Conservation (phyloP, 2,888 invertebrate genomes). For the Adelphocoris suturalis region DNA sequence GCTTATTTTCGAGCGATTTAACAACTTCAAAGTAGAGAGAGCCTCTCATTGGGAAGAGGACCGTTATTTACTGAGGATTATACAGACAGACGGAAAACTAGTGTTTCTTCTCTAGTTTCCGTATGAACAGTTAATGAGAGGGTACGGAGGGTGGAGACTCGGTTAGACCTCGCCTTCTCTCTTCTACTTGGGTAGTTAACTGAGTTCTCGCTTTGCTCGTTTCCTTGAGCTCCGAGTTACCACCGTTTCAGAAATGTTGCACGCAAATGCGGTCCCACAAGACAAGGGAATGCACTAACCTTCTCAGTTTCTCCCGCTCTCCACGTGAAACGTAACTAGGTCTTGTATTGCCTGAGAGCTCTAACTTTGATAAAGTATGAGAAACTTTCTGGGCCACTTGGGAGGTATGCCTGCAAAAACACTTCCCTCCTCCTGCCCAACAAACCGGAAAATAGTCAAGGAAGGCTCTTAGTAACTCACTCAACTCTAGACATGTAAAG, state of each 20-base stretch:
- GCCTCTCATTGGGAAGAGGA: neutral
- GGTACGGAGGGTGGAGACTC: neutral
- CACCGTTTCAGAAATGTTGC: constrained; percentile 10
- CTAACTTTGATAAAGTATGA: neutral
- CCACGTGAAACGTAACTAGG: neutral
- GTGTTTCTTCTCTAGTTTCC: neutral
- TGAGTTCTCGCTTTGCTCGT: constrained; percentile 13
- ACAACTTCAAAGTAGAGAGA: neutral
- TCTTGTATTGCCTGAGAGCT: neutral
- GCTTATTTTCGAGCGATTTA: neutral
- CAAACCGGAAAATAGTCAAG: too few relatives aligned
- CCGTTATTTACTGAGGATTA: neutral
- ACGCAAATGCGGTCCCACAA: constrained; percentile 8
- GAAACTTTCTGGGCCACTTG: neutral
- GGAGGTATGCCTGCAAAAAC: neutral
- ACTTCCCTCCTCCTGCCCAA: too few relatives aligned
- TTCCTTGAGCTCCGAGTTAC: constrained; percentile 13
- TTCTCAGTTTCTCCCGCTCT: neutral
- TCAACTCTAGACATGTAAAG: too few relatives aligned
- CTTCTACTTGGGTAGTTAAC: constrained; percentile 8
- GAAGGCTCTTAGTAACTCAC: too few relatives aligned
- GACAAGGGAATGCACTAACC: constrained; percentile 35
- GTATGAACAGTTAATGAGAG: constrained; percentile 28
- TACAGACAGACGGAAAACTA: neutral
- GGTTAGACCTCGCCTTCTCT: neutral